Conservation (phyloP, 2,888 invertebrate genomes). For the Formica aserva region DNA sequence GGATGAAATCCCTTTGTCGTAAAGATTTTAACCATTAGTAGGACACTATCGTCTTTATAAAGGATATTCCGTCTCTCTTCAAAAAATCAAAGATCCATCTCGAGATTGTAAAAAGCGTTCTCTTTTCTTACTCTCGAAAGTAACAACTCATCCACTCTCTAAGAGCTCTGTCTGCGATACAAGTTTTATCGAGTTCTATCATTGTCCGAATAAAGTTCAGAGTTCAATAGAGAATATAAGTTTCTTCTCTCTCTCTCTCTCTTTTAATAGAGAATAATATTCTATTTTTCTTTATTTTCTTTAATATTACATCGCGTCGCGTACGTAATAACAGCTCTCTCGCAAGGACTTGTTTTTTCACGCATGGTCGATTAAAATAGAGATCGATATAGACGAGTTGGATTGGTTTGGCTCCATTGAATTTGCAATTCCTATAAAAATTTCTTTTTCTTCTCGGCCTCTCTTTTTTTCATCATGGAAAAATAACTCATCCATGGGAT, state of each 20-base stretch:
- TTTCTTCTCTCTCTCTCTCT: background rate
- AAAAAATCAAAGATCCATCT: background rate
- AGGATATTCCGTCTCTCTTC: background rate
- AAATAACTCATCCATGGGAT: background rate
- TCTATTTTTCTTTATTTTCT: background rate
- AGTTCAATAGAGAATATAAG: background rate
- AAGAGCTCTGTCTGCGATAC: background rate
- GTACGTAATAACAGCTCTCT: background rate
- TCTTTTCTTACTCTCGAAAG: background rate
- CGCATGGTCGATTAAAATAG: conserved; percentile 1
- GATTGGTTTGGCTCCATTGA: background rate
- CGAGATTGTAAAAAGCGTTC: background rate
- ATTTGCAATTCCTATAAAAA: background rate
- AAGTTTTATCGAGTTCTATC: background rate
- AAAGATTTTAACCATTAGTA: background rate
- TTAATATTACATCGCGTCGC: background rate
- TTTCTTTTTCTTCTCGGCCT: background rate
- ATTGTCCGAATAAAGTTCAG: background rate
- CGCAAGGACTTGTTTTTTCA: background rate
- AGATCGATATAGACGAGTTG: background rate
- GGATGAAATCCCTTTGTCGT: background rate
- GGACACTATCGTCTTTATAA: background rate
- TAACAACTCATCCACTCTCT: background rate
- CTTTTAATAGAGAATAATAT: background rate
- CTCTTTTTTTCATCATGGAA: background rate